phyloP scores from a whole-genome alignment of 2,113 vertebrate genomes.

The Syngnathus typhle region DNA sequence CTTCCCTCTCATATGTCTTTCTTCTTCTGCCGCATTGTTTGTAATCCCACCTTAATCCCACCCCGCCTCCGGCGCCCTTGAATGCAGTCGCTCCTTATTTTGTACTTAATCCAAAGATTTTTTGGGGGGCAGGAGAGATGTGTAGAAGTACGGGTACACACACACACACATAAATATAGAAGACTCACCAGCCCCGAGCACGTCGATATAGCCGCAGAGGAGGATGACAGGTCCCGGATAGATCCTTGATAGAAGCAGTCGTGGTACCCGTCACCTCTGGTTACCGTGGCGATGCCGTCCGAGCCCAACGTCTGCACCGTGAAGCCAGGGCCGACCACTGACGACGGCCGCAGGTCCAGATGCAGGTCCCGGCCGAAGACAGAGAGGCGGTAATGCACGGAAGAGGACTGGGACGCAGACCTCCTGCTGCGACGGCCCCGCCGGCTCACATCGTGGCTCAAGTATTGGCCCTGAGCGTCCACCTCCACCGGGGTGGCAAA shows the following conservation, averaged over 20 bases:
- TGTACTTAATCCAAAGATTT: slow-evolving; percentile 63
- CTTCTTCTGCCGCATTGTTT: slow-evolving; percentile 18
- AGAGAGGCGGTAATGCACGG: slow-evolving; percentile 85
- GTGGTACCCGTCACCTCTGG: slow-evolving; percentile 62
- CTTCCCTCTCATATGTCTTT: slow-evolving; percentile 6
- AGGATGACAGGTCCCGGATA: slow-evolving; percentile 83
- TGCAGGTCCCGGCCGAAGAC: slow-evolving; percentile 90
- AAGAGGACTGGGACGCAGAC: slow-evolving; percentile 59
- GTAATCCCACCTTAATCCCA: slow-evolving; percentile 41
- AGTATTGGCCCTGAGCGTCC: slow-evolving; percentile 77
- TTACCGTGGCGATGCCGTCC: slow-evolving; percentile 72
- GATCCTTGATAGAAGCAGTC: slow-evolving; percentile 94
- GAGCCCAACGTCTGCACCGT: slow-evolving; percentile 80
- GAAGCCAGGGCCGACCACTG: slow-evolving; percentile 82
- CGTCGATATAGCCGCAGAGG: slow-evolving; percentile 86
- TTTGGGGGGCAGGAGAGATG: slow-evolving; percentile 18
- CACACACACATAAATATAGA: background rate
- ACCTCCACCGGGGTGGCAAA: slow-evolving; percentile 90
- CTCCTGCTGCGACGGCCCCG: slow-evolving; percentile 76
- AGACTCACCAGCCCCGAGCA: slow-evolving; percentile 90
- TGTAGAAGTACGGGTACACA: slow-evolving; percentile 48
- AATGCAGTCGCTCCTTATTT: slow-evolving; percentile 49
- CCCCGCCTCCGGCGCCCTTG: slow-evolving; percentile 26
- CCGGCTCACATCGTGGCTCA: slow-evolving; percentile 82
- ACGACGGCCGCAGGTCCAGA: slow-evolving; percentile 82